These are phyloP conservation scores for Enteromius viviparus DNA, from an alignment of 2,797 vertebrate species.

Conservation along the genomic window DNA sequence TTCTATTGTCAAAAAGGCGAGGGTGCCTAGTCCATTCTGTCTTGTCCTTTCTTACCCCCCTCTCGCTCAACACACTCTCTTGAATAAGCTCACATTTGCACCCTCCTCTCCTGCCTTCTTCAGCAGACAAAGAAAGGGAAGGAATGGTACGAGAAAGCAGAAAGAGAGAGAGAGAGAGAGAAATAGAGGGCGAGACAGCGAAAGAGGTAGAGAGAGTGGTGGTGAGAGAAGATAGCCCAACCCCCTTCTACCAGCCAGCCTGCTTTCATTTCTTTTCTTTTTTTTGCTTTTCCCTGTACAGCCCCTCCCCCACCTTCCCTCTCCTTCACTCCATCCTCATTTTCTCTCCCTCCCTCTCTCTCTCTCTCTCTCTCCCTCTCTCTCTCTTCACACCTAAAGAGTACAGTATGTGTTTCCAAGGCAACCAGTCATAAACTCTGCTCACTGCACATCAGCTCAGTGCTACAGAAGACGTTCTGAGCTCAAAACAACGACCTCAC, in stretches of 20 bases:
- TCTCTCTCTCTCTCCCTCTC: background rate
- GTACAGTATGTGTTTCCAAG: constrained; percentile 58
- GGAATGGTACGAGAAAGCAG: constrained; percentile 53
- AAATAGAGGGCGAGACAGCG: constrained; percentile 37
- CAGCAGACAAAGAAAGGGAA: constrained; percentile 68
- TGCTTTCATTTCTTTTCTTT: constrained; percentile 55
- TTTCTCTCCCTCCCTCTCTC: constrained; percentile 10
- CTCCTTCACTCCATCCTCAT: constrained; percentile 66
- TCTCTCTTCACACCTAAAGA: background rate
- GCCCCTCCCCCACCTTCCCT: constrained; percentile 61
- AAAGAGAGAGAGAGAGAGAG: constrained; percentile 36
- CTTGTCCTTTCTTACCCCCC: constrained; percentile 41
- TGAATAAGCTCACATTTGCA: constrained; percentile 54
- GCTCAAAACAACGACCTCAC: constrained; percentile 27
- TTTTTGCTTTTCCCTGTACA: constrained; percentile 46
- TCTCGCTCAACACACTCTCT: constrained; percentile 45
- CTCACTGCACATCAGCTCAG: constrained; percentile 22
- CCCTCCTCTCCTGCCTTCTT: constrained; percentile 59
- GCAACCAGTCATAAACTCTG: constrained; percentile 52
- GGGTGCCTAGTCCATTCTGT: constrained; percentile 58
- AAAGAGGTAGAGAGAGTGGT: constrained; percentile 49
- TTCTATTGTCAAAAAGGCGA: constrained; percentile 67
- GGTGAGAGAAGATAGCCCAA: constrained; percentile 50
- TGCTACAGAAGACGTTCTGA: constrained; percentile 7
- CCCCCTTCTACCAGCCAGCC: constrained; percentile 60